Base-by-base conservation (phyloP, 2,888 invertebrate genomes). In the Ctenicera cuprea region DNA sequence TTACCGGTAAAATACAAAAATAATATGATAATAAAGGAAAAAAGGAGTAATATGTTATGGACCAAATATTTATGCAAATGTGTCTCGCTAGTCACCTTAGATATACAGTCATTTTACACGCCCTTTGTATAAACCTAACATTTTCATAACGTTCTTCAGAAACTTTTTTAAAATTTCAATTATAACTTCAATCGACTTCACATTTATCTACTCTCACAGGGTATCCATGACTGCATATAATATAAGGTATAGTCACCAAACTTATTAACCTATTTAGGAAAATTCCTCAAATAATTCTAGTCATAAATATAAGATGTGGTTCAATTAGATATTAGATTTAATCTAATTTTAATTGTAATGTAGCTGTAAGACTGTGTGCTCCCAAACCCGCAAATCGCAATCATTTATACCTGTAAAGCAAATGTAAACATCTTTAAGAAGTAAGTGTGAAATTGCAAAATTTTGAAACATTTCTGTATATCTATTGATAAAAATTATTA, bases 361-460 rank as follows among this genome's bases (percentile, higher is more conserved):
- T 69, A 69, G 69, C 12, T 62, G 12, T 69, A 69, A 69, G 62
- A 62, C 69, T 69, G 69, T 62, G 43, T 66, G 66, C 33, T 50
- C 18, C n/a, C 20, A 20, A 26, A 45, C 45, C 45, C 45, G 16
- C 45, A 16, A 14, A 14, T 45, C 14, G 18, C 5, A 14, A 16
- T 45, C 18, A 18, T 18, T 18, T 45, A 14, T 45, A 14, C 12
- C 5, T 33, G 9, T 33, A 33, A 33, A 33, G 8, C 2, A 33
- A 33, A 33, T 33, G 33, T 33, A 8, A 33, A 5, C 9, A 1
- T 33, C 33, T 33, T 33, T 9, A 33, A 33, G 3, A 41, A 41
- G 41, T 8, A 12, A 33, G 7, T 33, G 33, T 33, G 9, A 9
- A 9, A 33, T 5, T 33, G 9, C 7, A 5, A 33, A 33, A 9